Evolutionary conservation across 2,888 invertebrate genomes (phyloP).

Genomic region (Rhopalosiphum nymphaeae): DNA sequence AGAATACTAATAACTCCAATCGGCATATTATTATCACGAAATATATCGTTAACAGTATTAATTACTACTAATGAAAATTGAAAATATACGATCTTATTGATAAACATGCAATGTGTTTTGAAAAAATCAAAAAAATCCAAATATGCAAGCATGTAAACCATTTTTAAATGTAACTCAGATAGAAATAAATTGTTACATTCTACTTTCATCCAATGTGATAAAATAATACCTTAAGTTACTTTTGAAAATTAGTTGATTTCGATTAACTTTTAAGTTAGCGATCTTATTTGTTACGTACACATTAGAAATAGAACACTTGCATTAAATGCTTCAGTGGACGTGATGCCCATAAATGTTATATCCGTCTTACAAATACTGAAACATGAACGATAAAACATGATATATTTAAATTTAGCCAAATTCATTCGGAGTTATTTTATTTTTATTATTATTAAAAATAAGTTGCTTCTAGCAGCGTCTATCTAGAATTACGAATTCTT

Average conservation of each 20-base stretch:
- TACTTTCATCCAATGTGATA: not conserved
- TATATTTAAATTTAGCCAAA: not conserved
- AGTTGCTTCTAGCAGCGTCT: no score
- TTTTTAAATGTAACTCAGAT: not conserved
- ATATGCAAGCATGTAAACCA: not conserved
- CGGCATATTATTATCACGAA: not conserved
- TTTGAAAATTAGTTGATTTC: not conserved
- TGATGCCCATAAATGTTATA: not conserved
- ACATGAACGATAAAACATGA: no score
- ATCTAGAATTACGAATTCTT: no score
- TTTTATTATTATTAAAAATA: no score
- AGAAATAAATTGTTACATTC: not conserved
- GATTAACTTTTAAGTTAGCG: not conserved
- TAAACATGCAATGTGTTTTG: not conserved
- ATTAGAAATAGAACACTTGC: not conserved
- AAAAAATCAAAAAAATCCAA: not conserved
- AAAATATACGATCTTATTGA: not conserved
- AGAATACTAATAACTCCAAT: not conserved
- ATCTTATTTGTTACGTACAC: not conserved
- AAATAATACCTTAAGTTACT: not conserved
- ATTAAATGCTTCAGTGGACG: not conserved
- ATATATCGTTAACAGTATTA: not conserved
- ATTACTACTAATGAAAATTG: not conserved
- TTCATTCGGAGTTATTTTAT: not conserved
- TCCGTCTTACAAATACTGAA: not conserved